Percentiles rank a stretch among this genome's conserved stretches.
These are phyloP conservation scores for Catonia carolina DNA, from an alignment of 2,888 invertebrate genomes.

Conservation along the genomic window DNA sequence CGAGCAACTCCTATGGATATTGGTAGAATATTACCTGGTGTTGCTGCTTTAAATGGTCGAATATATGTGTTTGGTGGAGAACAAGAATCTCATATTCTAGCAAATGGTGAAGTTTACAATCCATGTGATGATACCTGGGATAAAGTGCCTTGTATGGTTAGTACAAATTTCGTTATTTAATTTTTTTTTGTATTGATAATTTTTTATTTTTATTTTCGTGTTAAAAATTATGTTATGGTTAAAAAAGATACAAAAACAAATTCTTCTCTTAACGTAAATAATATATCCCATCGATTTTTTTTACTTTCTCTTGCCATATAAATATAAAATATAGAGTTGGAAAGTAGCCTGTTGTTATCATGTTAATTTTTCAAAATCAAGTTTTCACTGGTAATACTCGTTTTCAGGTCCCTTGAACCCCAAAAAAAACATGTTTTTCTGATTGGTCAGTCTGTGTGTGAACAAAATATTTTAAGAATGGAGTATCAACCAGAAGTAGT, in stretches of 20 bases:
- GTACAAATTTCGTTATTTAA: background rate
- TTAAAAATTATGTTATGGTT: background rate
- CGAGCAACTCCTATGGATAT: conserved; percentile 74
- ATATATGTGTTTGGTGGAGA: conserved; percentile 91
- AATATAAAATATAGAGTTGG: too few species aligned
- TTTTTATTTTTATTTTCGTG: too few species aligned
- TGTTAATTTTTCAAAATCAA: too few species aligned
- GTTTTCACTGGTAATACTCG: too few species aligned
- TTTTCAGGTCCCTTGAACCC: too few species aligned
- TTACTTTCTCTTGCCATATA: too few species aligned
- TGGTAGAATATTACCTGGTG: conserved; percentile 81
- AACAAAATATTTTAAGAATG: too few species aligned
- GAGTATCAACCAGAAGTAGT: too few species aligned
- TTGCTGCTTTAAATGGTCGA: conserved; percentile 72
- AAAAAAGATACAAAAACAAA: too few species aligned
- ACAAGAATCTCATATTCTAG: conserved; percentile 79
- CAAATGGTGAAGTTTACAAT: conserved; percentile 79
- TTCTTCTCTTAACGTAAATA: background rate
- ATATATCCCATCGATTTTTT: background rate
- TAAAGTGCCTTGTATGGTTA: conserved; percentile 36
- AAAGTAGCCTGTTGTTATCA: too few species aligned
- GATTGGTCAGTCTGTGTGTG: too few species aligned
- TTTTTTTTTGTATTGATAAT: background rate
- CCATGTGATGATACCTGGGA: conserved; percentile 56
- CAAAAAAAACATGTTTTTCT: too few species aligned